A percentile compares a stretch with the other conserved stretches of the same genome.
Evolutionary conservation across 2,888 invertebrate genomes (phyloP).

Genomic region (Andrena marginata): DNA sequence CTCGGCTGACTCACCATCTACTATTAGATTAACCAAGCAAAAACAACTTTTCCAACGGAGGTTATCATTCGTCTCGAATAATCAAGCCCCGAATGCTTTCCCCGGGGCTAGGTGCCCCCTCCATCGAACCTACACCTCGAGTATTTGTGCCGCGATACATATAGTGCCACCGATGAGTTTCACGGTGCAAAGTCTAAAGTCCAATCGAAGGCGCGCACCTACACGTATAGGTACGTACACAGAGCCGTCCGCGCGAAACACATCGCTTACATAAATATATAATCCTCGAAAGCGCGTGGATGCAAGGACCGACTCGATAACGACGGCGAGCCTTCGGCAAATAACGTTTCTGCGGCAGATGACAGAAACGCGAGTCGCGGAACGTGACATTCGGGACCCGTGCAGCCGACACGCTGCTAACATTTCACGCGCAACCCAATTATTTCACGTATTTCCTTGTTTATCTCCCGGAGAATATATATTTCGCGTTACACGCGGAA

Average conservation of each 20-base stretch:
- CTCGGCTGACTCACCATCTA: neutral
- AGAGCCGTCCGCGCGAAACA: neutral
- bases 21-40: too few relatives aligned
- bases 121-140: neutral
- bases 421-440: too few relatives aligned
- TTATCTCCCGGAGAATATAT: too few relatives aligned
- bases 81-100: neutral
- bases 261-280: neutral
- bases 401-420: too few relatives aligned
- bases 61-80: neutral
- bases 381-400: too few relatives aligned
- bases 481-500: too few relatives aligned
- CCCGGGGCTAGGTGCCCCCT: neutral
- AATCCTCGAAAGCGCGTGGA: neutral
- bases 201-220: neutral
- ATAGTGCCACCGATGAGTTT: neutral
- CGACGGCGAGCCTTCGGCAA: too few relatives aligned
- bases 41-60: neutral
- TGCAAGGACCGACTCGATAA: too few relatives aligned
- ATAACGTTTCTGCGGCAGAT: too few relatives aligned
- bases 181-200: conserved; percentile 28
- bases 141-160: neutral
- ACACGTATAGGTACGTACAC: neutral
- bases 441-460: too few relatives aligned
- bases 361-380: too few relatives aligned